Conservation (phyloP, 2,113 vertebrate genomes). For the Myxocyprinus asiaticus region DNA sequence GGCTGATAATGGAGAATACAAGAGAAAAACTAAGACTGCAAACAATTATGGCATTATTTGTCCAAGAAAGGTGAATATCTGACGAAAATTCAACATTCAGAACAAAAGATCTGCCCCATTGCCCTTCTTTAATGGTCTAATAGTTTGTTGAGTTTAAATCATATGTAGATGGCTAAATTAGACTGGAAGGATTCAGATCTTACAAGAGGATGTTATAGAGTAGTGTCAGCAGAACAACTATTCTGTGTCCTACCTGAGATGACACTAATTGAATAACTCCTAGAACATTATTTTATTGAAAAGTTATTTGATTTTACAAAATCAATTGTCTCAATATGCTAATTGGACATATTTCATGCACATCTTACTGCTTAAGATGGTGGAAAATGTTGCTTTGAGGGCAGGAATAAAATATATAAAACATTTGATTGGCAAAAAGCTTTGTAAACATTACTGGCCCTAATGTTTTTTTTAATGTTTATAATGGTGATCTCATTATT, state of each 20-base stretch:
- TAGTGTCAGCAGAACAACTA: not conserved
- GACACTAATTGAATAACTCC: not conserved
- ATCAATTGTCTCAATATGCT: not conserved
- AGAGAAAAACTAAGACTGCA: not conserved
- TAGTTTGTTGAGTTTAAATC: not conserved
- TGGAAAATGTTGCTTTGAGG: not conserved
- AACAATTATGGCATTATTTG: too few species aligned
- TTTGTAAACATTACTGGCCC: too few species aligned
- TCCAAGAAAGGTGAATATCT: too few species aligned
- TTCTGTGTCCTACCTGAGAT: not conserved
- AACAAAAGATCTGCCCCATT: not conserved
- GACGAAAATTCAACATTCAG: not conserved
- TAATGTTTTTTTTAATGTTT: too few species aligned
- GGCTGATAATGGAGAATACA: constrained; percentile 10
- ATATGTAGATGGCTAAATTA: not conserved
- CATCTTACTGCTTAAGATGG: not conserved
- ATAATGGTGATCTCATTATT: too few species aligned
- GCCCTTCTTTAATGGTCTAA: not conserved
- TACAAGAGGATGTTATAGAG: not conserved
- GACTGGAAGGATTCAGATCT: not conserved
- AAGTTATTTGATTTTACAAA: not conserved
- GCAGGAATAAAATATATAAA: too few species aligned
- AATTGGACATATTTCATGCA: not conserved
- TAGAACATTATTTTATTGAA: not conserved
- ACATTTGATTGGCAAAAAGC: too few species aligned